Percentiles rank a stretch among this genome's conserved stretches.
These are phyloP conservation scores for Myrmophylax atrothorax DNA, from an alignment of 2,113 vertebrate species.

Conservation along the genomic window DNA sequence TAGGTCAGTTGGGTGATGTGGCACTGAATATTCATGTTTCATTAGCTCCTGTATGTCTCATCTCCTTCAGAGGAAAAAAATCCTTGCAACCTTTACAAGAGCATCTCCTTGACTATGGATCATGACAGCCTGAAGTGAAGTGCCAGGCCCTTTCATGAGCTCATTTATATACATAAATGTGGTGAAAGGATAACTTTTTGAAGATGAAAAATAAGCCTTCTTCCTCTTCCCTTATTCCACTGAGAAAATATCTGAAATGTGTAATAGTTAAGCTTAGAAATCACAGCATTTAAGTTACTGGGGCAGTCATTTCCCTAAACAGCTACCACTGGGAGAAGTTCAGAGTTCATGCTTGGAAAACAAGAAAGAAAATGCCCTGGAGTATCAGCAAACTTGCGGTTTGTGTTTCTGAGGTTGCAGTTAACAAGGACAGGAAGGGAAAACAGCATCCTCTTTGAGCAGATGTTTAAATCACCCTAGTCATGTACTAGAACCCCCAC, in stretches of 20 bases:
- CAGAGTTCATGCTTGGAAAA: background rate
- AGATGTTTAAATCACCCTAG: background rate
- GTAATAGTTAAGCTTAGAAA: background rate
- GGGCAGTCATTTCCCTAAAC: background rate
- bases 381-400: background rate
- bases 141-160: background rate
- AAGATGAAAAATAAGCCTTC: background rate
- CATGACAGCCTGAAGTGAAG: background rate
- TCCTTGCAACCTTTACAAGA: background rate
- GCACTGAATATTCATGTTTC: background rate
- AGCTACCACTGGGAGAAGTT: background rate
- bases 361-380: background rate
- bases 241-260: background rate
- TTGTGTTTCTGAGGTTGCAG: background rate
- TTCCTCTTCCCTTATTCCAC: background rate
- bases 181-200: background rate
- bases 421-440: background rate
- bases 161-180: background rate
- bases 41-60: background rate
- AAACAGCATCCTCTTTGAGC: background rate
- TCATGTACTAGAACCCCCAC: background rate
- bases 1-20: background rate
- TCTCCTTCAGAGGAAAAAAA: background rate
- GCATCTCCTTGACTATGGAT: background rate
- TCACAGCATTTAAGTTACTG: background rate